phyloP scores from a whole-genome alignment of 2,797 vertebrate species.

The Aphelocoma californica region DNA sequence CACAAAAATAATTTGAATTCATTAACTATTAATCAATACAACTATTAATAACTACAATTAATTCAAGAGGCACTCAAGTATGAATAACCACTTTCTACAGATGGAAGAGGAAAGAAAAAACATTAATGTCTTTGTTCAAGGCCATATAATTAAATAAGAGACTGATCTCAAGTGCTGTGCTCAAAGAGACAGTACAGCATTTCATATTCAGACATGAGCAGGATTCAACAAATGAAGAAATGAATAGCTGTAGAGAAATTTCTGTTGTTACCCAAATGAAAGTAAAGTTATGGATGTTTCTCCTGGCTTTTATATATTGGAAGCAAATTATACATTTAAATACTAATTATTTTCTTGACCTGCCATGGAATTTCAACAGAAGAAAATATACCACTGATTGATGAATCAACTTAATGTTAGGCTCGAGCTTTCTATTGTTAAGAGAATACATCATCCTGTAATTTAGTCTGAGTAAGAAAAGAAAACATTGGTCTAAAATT shows the following conservation, averaged over 20 bases:
- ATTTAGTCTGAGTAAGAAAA: not conserved
- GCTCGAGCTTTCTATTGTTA: not conserved
- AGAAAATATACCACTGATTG: not conserved
- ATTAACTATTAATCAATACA: conserved; percentile 42
- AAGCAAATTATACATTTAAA: not conserved
- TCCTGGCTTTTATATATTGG: not conserved
- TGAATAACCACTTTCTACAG: conserved; percentile 20
- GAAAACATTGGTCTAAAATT: not conserved
- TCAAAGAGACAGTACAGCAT: not conserved
- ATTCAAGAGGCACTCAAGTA: conserved; percentile 15
- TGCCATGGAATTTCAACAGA: not conserved
- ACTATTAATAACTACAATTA: conserved; percentile 53
- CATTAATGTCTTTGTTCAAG: not conserved
- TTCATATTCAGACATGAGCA: not conserved
- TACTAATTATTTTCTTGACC: not conserved
- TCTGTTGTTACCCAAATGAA: not conserved
- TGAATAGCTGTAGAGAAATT: not conserved
- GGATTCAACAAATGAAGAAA: not conserved
- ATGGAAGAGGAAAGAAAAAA: conserved; percentile 5
- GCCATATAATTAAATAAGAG: not conserved
- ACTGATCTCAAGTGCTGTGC: not conserved
- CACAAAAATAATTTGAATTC: conserved; percentile 19
- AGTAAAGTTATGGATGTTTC: not conserved
- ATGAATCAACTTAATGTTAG: conserved; percentile 8
- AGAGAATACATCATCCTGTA: not conserved